phyloP scores from a whole-genome alignment of 2,888 invertebrate species.

The Mimumesa dahlbomi region DNA sequence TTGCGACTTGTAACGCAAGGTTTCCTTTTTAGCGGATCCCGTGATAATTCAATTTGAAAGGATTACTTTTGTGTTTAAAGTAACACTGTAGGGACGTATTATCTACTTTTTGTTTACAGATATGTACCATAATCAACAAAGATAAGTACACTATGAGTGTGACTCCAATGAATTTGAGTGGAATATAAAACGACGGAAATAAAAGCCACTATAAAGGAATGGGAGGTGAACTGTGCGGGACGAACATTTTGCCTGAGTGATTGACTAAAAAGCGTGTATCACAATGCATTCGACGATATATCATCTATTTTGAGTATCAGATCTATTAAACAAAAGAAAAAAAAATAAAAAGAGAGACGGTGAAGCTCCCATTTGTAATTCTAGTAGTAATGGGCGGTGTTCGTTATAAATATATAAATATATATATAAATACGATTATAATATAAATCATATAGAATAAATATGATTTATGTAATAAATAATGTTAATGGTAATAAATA shows the following conservation, averaged over 20 bases:
- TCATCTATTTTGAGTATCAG: constrained; percentile 76
- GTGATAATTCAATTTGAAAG: too few species aligned
- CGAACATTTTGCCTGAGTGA: constrained; percentile 74
- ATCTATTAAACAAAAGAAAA: constrained; percentile 66
- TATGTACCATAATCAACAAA: constrained; percentile 77
- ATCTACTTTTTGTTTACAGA: constrained; percentile 73
- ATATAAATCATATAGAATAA: constrained; percentile 76
- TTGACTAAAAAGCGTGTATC: constrained; percentile 68
- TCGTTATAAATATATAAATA: constrained; percentile 80
- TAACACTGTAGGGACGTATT: constrained; percentile 54
- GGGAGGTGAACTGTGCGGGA: constrained; percentile 73
- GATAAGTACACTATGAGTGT: constrained; percentile 74
- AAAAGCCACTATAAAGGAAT: constrained; percentile 72
- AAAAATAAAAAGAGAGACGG: constrained; percentile 48
- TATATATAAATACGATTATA: constrained; percentile 75
- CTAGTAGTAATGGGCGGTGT: constrained; percentile 79
- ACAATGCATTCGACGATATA: constrained; percentile 76
- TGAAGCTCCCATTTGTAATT: constrained; percentile 78
- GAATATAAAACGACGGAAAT: constrained; percentile 69
- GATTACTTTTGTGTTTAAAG: too few species aligned
- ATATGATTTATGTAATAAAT: constrained; percentile 79
- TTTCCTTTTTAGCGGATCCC: too few species aligned
- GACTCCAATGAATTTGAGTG: constrained; percentile 73
- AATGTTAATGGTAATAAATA: constrained; percentile 73
- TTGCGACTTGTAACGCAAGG: too few species aligned